Evolutionary conservation across 2,797 vertebrate species (phyloP), one percentile per base, ranked within the genome.

Genomic region (Hephaestus fuliginosus): DNA sequence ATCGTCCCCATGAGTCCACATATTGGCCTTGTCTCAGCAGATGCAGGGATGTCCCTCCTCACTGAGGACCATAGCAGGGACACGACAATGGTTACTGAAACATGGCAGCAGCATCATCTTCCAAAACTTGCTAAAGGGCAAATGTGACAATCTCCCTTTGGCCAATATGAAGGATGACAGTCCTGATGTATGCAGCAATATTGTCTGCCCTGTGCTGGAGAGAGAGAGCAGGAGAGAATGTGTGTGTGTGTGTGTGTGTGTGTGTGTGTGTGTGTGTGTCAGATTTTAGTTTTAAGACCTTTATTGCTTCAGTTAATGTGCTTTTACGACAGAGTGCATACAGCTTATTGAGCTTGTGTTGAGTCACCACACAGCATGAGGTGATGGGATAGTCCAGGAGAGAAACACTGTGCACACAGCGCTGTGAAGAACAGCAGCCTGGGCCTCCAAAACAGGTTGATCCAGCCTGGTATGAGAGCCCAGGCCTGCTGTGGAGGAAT

Each of bases 1-100:
- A 98, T 95, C 36, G 97, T 99, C 88, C 98, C 98, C 96, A 99
- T 95, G 86, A 99, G 92, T 75, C 97, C 97, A 91, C 95, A 97
- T 93, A 99, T 96, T 43, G 96, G 93, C 81, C 95, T 95, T n/a
- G 96, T 97, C 78, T 97, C 96, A 4, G 97, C 97, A 66, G 96
- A 97, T 13, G 96, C 96, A 41, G 98, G 98, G 86, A 99, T 81
- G 88, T 98, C 97, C 87, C 97, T 97, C 92, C 96, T 97, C 89
- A 93, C 98, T 99, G 83, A 85, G 89, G 93, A 85, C 44, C 7
- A 82, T 4, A 82, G 76, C 12, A 61, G 12, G 12, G 22, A 56
- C 28, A 66, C 22, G 73, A 36, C 49, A 64, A 20, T 20, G 17
- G 41, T 72, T 28, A 61, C 2, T 30, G 5, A 20, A 14, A 22